Percentiles rank a stretch among this genome's conserved stretches.
phyloP scores from a whole-genome alignment of 2,888 invertebrate genomes.

The Drosophila neotestacea region DNA sequence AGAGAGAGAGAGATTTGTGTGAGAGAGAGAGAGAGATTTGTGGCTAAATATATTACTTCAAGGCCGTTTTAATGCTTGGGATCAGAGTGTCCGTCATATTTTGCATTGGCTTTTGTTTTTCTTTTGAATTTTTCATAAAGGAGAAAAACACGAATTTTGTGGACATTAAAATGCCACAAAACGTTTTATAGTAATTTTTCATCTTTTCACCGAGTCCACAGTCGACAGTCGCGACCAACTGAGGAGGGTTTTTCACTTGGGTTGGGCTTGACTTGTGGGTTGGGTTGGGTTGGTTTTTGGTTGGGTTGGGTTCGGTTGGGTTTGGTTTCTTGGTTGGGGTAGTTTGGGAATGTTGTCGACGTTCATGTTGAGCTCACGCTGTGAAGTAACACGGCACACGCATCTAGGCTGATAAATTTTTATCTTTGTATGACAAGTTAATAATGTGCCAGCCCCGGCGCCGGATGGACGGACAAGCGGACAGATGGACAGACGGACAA shows the following conservation, averaged over 20 bases:
- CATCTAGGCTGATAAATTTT: constrained; percentile 80
- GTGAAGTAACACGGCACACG: constrained; percentile 64
- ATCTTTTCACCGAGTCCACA: constrained; percentile 60
- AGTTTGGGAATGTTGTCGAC: constrained; percentile 52
- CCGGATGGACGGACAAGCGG: constrained; percentile 24
- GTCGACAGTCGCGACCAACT: constrained; percentile 8
- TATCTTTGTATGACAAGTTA: constrained; percentile 83
- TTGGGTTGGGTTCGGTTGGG: background rate
- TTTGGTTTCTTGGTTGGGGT: constrained; percentile 9
- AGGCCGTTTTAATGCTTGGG: constrained; percentile 9
- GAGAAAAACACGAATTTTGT: constrained; percentile 59
- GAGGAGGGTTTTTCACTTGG: constrained; percentile 23
- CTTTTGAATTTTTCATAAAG: constrained; percentile 73
- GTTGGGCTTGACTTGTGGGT: background rate
- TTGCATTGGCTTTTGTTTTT: constrained; percentile 54
- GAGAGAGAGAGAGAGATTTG: constrained; percentile 4
- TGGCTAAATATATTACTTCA: background rate
- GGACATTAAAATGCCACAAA: constrained; percentile 82
- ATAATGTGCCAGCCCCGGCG: constrained; percentile 75
- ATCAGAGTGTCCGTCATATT: constrained; percentile 38
- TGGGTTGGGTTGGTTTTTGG: background rate
- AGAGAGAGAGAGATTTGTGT: too few relatives aligned
- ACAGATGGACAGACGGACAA: background rate
- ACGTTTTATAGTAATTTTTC: constrained; percentile 83
- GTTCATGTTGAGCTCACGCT: constrained; percentile 72